Evolutionary conservation across 2,888 invertebrate species (phyloP), one percentile per base, ranked within the genome.

Genomic region (Macrophya annulata): DNA sequence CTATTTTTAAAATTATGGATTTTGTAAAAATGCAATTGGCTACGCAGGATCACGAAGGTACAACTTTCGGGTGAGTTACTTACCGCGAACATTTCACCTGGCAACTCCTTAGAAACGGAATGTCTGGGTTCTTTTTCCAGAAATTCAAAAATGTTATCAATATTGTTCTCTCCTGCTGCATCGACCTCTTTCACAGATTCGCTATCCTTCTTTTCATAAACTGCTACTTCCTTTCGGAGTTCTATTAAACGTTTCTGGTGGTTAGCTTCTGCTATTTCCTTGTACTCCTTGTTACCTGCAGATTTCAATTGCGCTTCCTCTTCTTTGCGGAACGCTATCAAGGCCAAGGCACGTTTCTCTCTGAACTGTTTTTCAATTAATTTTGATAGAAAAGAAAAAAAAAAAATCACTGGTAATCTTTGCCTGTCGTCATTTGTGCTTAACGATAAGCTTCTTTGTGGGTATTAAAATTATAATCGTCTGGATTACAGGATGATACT

Each of bases 201-300:
- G 62, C 94, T 87, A 85, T 93, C 92, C 86, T 86, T 85, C 87
- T 92, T 91, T 86, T 93, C 94, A 90, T 94, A 95, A 84, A 96
- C 95, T 48, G 94, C 91, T 21, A 95, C 94, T 59, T 95, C 94
- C 43, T 95, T 94, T 88, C 96, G 96, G 2, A 96, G 91, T 77
- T 96, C 95, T 89, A 94, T 95, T 93, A 97, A 94, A 88, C 97
- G 95, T 90, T 95, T 96, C 91, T 97, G 95, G 91, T 96, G 96
- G 87, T 96, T 96, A 85, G 95, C 94, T 89, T 96, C 97, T 0
- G 97, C 97, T 88, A 95, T 95, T 90, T 95, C 95, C 87, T 94
- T 94, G 88, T 96, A 96, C 88, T 96, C 95, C 86, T 95, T 95
- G 62, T 95, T 95, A 17, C 96, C 96, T 89, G 96, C 94, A 88